Conservation (phyloP, 2,888 invertebrate species). For the Cacoxenus indagator region DNA sequence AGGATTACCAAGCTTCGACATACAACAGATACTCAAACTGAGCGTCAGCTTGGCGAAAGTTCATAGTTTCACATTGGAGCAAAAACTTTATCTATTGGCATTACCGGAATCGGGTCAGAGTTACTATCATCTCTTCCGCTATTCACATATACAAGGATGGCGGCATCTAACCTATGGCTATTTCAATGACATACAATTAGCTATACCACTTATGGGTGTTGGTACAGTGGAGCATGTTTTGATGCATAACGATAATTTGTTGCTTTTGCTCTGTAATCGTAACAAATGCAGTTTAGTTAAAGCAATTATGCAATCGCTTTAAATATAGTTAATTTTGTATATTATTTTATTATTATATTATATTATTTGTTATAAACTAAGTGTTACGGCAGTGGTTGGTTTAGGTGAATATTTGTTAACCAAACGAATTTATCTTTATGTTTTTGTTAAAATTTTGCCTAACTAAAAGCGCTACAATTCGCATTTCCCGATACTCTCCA, state of each 20-base stretch:
- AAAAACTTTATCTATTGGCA: slow-evolving; percentile 54
- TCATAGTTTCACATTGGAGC: slow-evolving; percentile 37
- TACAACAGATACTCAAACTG: slow-evolving; percentile 57
- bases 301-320: background rate
- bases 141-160: slow-evolving; percentile 62
- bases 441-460: no score
- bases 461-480: no score
- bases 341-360: no score
- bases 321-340: slow-evolving; percentile 14
- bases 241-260: background rate
- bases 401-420: no score
- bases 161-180: slow-evolving; percentile 55
- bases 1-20: slow-evolving; percentile 36
- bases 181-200: slow-evolving; percentile 53
- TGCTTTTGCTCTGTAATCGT: slow-evolving; percentile 9
- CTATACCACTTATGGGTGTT: slow-evolving; percentile 47
- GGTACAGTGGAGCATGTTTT: background rate
- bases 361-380: no score
- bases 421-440: no score
- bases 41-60: slow-evolving; percentile 43
- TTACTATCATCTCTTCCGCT: slow-evolving; percentile 59
- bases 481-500: no score
- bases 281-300: background rate
- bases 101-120: slow-evolving; percentile 47
- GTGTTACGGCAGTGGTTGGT: no score